Conservation (phyloP, 1,140 invertebrate genomes). For the Ctenoplectra terminalis region DNA sequence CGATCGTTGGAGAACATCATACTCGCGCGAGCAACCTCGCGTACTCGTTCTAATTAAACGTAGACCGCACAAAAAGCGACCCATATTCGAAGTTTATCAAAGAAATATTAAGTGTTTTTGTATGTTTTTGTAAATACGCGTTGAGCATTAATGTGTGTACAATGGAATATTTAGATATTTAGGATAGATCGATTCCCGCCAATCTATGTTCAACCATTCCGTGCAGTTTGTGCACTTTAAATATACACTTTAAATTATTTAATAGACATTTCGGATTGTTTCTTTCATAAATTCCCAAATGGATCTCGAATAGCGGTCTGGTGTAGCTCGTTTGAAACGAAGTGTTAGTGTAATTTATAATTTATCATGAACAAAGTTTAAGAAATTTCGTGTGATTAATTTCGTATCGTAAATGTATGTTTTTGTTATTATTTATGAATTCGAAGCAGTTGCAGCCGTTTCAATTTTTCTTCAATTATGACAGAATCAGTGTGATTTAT, state of each 20-base stretch:
- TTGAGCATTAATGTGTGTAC: conserved; percentile 53
- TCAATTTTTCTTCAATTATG: neutral
- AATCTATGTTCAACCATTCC: neutral
- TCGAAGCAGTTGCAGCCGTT: neutral
- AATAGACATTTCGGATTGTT: neutral
- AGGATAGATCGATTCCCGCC: neutral
- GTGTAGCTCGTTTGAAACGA: neutral
- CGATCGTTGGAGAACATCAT: neutral
- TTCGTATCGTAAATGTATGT: neutral
- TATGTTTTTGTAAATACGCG: conserved; percentile 72
- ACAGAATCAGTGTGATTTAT: no score
- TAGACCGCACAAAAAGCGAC: neutral
- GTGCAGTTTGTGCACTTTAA: neutral
- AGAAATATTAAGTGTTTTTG: conserved; percentile 61
- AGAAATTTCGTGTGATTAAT: conserved; percentile 10
- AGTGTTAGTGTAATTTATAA: neutral
- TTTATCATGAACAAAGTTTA: neutral
- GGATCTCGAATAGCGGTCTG: conserved; percentile 3
- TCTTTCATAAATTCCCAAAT: neutral
- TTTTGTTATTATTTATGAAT: conserved; percentile 7
- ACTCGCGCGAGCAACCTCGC: neutral
- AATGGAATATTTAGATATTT: conserved; percentile 35
- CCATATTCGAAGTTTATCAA: conserved; percentile 7
- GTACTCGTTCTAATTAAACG: neutral
- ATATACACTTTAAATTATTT: neutral